Base-by-base conservation (phyloP, 2,797 vertebrate species). In the Astyanax mexicanus region DNA sequence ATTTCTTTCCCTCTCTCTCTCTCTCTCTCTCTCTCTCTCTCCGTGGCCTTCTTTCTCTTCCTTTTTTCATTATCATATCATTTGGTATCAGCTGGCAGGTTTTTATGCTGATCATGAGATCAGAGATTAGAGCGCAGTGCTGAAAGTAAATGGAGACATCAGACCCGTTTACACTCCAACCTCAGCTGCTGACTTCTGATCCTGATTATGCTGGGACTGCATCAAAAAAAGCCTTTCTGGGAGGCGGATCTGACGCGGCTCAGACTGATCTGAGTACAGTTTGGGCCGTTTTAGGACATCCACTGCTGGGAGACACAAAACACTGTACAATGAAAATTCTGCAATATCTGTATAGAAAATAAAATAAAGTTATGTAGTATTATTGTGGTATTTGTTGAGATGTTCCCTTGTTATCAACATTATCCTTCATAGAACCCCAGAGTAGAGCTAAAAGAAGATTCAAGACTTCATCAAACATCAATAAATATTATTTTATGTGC, bases 21-120 rank as follows among this genome's bases (percentile, higher is more conserved):
- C n/a, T n/a, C n/a, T n/a, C n/a, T n/a, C n/a, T n/a, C n/a, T n/a
- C n/a, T n/a, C n/a, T n/a, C 13, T 44, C 13, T 15, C 13, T 44
- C 3, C 44, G 1, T 44, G 13, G 44, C 3, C 11, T 8, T 4
- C 1, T 11, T 3, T 44, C 3, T 5, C 12, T n/a, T 47, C 6
- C n/a, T 27, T 54, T 85, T 81, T 80, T 88, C 84, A 85, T 90
- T 86, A 87, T 83, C 74, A 84, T 91, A 88, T 87, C 80, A 85
- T 89, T 90, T 84, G 86, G 83, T 81, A 80, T 90, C 72, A 81
- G 89, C 88, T 86, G 85, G 80, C 86, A 89, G 74, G 81, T 81
- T 87, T 82, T 85, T 85, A 76, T 82, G 67, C 32, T 19, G 72
- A 57, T 27, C 32, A 35, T 77, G 52, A 64, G 6, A 60, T 70